phyloP scores from a whole-genome alignment of 2,113 vertebrate genomes.

The Carettochelys insculpta region DNA sequence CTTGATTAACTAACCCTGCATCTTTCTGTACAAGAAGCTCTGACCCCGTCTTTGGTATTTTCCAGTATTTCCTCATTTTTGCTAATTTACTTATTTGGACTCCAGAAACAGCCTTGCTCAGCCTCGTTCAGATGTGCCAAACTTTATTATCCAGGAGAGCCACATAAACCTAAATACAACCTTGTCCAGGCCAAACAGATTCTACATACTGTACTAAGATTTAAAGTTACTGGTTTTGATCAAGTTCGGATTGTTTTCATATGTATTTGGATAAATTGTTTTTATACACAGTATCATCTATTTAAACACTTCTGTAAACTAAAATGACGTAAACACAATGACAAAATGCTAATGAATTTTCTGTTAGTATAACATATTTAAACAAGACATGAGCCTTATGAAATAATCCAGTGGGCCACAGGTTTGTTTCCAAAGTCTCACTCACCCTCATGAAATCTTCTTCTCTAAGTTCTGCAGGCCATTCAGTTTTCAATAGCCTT shows the following conservation, averaged over 20 bases:
- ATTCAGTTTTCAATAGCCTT: constrained; percentile 20
- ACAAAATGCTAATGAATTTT: background rate
- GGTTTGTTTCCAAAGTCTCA: background rate
- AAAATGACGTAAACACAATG: background rate
- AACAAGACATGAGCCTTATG: background rate
- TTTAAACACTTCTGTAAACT: background rate
- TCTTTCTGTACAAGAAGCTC: background rate
- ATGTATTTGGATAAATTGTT: background rate
- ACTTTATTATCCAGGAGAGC: background rate
- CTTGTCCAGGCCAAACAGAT: background rate
- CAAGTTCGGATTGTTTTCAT: background rate
- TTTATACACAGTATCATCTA: background rate
- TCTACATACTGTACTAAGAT: background rate
- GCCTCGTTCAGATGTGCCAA: background rate
- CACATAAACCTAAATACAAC: background rate
- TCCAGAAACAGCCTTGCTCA: background rate
- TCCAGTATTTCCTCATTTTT: background rate
- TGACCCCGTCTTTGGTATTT: background rate
- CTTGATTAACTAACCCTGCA: background rate
- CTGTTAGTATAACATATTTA: background rate
- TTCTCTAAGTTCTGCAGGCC: background rate
- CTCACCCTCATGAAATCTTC: constrained; percentile 53
- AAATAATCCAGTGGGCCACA: background rate
- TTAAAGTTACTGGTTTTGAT: background rate
- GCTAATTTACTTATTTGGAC: background rate